phyloP scores from a whole-genome alignment of 2,888 invertebrate species.

The Watsonalla cultraria region DNA sequence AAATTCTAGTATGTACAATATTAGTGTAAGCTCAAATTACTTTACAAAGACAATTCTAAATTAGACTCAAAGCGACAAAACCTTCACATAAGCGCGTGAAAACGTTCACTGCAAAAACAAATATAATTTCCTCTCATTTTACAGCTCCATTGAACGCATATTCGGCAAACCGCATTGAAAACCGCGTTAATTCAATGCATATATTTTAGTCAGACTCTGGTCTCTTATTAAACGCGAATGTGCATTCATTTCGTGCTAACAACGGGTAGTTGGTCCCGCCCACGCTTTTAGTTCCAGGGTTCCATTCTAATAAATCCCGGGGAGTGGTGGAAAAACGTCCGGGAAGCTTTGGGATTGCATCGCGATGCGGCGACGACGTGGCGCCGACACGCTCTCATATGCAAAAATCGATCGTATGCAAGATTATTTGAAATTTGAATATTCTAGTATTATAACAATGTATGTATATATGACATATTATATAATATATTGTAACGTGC shows the following conservation, averaged over 20 bases:
- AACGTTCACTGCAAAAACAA: too few species aligned
- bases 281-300: slow-evolving; percentile 23
- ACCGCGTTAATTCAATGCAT: background rate
- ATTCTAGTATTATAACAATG: background rate
- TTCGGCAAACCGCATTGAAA: background rate
- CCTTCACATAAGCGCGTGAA: too few species aligned
- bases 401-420: slow-evolving; percentile 34
- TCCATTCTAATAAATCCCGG: slow-evolving; percentile 40
- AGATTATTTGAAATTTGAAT: background rate
- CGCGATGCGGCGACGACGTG: slow-evolving; percentile 37
- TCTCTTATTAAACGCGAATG: slow-evolving; percentile 31
- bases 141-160: slow-evolving; percentile 8
- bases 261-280: slow-evolving; percentile 5
- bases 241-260: slow-evolving; percentile 29
- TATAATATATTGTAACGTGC: too few species aligned
- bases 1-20: too few species aligned
- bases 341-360: slow-evolving; percentile 23
- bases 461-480: background rate
- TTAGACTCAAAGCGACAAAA: too few species aligned
- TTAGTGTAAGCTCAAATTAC: too few species aligned
- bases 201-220: slow-evolving; percentile 4
- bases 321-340: slow-evolving; percentile 29
- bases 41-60: too few species aligned
- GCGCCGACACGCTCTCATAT: slow-evolving; percentile 49
- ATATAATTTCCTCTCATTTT: background rate